Evolutionary conservation across 2,113 vertebrate species (phyloP), one percentile per base, ranked within the genome.

Genomic region (Dipodomys ordii): DNA sequence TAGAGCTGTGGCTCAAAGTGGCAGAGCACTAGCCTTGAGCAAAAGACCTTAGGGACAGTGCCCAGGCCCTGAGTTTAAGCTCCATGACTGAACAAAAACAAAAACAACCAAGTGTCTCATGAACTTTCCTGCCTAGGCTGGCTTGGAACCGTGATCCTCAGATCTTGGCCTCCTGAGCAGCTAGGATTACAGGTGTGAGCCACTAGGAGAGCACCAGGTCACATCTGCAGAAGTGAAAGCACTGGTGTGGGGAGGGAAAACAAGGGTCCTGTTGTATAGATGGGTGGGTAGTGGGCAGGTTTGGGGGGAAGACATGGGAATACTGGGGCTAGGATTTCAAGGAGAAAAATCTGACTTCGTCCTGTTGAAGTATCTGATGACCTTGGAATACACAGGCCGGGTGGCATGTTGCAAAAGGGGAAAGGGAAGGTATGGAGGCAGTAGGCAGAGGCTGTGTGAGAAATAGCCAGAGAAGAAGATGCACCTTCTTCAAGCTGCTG

Each of bases 241-340:
- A 44, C 82, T 46, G 0, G 44, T 0, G 53, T 4, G 23, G 27
- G 20, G 65, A 76, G 60, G 13, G 13, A 83, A 44, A 44, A 46
- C 20, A 4, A 53, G 22, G 57, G 39, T 15, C 53, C 53, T 57
- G 53, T 57, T 18, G 15, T 57, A 18, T 57, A 57, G 53, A 57
- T 57, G 53, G 18, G 53, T 57, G 15, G 15, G 3, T 16, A 57
- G 53, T 57, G 53, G 53, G 53, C 15, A 57, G 19, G 62, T 11
- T 39, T 27, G 16, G 19, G 25, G 53, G 20, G 19, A 2, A 46
- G 35, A 7, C 0, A 3, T 6, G 6, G 16, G n/a, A 39, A 27
- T 28, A 8, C 65, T 6, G 23, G 82, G 64, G 32, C 7, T 0
- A 0, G 18, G 30, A 79, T 46, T 92, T 73, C 49, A 60, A 46